Conservation (phyloP, 2,797 vertebrate species). For the Eulemur rubriventer region DNA sequence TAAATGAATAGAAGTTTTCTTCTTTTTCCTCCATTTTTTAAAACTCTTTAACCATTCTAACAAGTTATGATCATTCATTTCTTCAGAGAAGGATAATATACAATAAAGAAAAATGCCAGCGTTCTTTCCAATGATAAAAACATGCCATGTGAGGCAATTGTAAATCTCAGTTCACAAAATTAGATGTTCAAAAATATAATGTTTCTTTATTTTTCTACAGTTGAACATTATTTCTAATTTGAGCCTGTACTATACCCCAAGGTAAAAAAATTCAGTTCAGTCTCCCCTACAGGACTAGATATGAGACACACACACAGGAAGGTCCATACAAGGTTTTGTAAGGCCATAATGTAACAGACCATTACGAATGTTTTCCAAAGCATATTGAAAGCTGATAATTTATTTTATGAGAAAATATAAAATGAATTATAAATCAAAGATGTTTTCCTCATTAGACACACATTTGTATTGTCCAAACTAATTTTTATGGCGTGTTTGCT, state of each 20-base stretch:
- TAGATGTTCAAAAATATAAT: background rate
- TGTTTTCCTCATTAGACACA: background rate
- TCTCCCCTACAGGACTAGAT: background rate
- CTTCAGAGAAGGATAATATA: background rate
- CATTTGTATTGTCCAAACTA: background rate
- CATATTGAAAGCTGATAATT: background rate
- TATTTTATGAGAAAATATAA: background rate
- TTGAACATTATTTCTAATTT: background rate
- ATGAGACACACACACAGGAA: too few species aligned
- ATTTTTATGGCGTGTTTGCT: background rate
- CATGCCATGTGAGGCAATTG: background rate
- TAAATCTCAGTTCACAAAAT: background rate
- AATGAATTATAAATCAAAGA: background rate
- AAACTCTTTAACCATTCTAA: background rate
- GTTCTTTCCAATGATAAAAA: background rate
- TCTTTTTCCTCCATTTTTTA: background rate
- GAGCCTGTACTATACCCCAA: background rate
- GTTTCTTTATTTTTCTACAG: background rate
- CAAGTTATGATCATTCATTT: background rate
- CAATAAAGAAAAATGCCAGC: background rate
- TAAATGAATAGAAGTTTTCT: background rate
- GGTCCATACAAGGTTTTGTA: background rate
- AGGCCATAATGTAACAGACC: background rate
- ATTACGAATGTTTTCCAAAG: background rate
- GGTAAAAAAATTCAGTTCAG: too few species aligned